Evolutionary conservation across 2,113 vertebrate genomes (phyloP).

Genomic region (Clarias gariepinus): DNA sequence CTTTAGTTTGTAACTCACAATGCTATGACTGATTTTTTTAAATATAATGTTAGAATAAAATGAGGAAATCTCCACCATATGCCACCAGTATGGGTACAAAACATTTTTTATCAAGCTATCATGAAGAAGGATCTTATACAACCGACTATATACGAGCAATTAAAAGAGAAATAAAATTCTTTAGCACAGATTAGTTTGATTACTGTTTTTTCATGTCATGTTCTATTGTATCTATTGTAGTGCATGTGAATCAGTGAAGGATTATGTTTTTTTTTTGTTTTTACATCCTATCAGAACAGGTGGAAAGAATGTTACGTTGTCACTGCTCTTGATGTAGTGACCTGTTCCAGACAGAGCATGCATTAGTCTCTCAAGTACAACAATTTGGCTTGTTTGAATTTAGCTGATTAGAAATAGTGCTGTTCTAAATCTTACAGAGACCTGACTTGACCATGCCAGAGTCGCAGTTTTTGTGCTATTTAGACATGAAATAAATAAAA

Average conservation of each 20-base stretch:
- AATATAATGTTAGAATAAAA: not conserved
- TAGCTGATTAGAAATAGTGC: slow-evolving; percentile 14
- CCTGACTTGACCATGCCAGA: not conserved
- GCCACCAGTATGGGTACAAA: not conserved
- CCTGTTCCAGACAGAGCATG: slow-evolving; percentile 52
- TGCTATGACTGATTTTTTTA: not conserved
- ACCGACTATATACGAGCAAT: not conserved
- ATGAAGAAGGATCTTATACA: not conserved
- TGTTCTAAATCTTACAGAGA: slow-evolving; percentile 20
- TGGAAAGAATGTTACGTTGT: slow-evolving; percentile 56
- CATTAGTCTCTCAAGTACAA: slow-evolving; percentile 5
- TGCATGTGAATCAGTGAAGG: slow-evolving; percentile 22
- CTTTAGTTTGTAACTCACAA: not conserved
- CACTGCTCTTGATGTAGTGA: slow-evolving; percentile 40
- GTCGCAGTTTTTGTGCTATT: not conserved
- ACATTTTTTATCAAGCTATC: not conserved
- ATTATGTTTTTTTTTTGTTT: not conserved
- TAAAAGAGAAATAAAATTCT: not conserved
- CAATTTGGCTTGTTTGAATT: slow-evolving; percentile 27
- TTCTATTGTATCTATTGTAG: slow-evolving; percentile 12
- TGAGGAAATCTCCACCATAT: not conserved
- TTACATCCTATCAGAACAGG: slow-evolving; percentile 7
- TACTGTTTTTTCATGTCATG: slow-evolving; percentile 45
- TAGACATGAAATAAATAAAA: slow-evolving; percentile 2
- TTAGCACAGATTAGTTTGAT: slow-evolving; percentile 15